Conservation (phyloP, 2,888 invertebrate species). For the Polydrusus pterygomalis region DNA sequence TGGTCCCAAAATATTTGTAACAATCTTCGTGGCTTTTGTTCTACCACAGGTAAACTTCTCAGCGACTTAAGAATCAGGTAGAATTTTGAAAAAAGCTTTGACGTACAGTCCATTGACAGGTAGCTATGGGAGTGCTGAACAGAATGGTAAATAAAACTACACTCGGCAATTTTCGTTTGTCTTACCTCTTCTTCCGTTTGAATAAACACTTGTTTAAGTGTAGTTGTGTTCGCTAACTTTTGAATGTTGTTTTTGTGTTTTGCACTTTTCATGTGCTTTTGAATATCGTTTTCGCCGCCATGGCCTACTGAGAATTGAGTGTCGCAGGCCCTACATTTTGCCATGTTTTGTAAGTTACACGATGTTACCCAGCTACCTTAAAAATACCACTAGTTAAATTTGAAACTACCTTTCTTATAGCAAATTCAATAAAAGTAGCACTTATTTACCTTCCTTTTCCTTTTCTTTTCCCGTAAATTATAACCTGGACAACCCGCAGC, state of each 20-base stretch:
- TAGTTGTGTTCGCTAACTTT: background rate
- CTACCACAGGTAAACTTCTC: constrained; percentile 21
- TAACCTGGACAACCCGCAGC: background rate
- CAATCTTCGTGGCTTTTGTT: constrained; percentile 24
- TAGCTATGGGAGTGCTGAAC: constrained; percentile 5
- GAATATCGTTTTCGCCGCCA: constrained; percentile 2
- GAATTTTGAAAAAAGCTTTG: constrained; percentile 22
- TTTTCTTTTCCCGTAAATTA: background rate
- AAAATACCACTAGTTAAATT: background rate
- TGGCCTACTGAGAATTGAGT: background rate
- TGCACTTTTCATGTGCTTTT: background rate
- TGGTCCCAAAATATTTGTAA: constrained; percentile 24
- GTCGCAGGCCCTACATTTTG: background rate
- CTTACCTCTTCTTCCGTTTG: background rate
- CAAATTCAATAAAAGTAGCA: background rate
- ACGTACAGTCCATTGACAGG: constrained; percentile 13
- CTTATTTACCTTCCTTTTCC: background rate
- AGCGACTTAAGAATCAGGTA: constrained; percentile 6
- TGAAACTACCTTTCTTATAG: background rate
- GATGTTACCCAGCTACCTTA: background rate
- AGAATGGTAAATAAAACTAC: constrained; percentile 13
- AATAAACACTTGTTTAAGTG: background rate
- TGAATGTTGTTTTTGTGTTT: constrained; percentile 1
- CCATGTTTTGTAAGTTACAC: constrained; percentile 3
- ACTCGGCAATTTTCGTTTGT: constrained; percentile 7